A percentile compares a stretch with the other conserved stretches of the same genome.
Conservation (phyloP, 92 coral and sea anemone species). For the Pocillopora meandrina region DNA sequence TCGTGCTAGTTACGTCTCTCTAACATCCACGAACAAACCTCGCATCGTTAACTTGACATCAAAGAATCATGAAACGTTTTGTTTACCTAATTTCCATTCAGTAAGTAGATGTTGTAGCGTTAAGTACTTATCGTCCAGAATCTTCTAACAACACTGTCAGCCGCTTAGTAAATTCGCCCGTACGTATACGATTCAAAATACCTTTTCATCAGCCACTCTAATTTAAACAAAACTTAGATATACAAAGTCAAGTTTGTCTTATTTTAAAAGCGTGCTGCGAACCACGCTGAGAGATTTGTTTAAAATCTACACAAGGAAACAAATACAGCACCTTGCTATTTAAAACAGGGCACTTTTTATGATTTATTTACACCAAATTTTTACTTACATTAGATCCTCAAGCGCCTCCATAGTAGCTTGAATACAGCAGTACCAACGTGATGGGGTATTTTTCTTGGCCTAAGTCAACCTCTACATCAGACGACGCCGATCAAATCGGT, state of each 20-base stretch:
- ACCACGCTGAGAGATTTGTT: constrained; percentile 13
- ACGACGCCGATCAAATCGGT: constrained; percentile 26
- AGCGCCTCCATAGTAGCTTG: background rate
- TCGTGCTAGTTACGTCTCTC: background rate
- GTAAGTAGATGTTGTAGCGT: constrained; percentile 3
- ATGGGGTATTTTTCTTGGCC: background rate
- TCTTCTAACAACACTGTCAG: background rate
- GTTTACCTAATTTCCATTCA: constrained; percentile 30
- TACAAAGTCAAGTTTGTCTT: background rate
- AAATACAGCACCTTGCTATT: background rate
- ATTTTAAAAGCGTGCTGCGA: constrained; percentile 1
- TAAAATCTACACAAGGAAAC: background rate
- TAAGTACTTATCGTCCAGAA: constrained; percentile 3
- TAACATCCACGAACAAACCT: background rate
- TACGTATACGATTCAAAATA: too few species aligned
- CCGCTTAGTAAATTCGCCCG: too few species aligned
- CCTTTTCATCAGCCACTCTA: too few species aligned
- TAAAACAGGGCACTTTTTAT: background rate
- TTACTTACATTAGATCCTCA: constrained; percentile 21
- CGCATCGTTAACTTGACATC: background rate
- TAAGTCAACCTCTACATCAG: background rate
- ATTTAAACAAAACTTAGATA: background rate
- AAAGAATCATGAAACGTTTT: constrained; percentile 15
- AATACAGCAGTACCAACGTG: background rate
- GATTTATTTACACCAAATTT: background rate